Conservation (phyloP, 2,888 invertebrate genomes). For the Caenorhabditis virilis region DNA sequence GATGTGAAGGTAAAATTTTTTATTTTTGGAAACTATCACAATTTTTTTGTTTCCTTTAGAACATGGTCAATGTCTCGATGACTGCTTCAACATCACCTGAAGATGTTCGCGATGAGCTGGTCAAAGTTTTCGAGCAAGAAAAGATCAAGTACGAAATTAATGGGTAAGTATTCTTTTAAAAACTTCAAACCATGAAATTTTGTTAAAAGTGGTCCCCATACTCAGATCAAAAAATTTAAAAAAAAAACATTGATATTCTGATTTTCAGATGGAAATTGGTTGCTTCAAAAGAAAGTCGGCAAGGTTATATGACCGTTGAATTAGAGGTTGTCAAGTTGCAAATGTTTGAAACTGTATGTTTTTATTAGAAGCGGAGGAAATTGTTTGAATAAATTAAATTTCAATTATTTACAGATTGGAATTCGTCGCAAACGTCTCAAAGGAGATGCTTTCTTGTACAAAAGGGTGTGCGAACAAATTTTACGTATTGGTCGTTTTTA, state of each 20-base stretch:
- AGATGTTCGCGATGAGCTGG: conserved; percentile 75
- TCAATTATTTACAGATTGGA: conserved; percentile 70
- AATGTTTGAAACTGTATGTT: conserved; percentile 67
- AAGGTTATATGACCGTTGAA: conserved; percentile 76
- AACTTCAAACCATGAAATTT: background rate
- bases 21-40: too few species aligned
- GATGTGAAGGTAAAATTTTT: conserved; percentile 42
- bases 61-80: conserved; percentile 78
- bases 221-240: too few species aligned
- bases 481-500: conserved; percentile 56
- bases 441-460: conserved; percentile 83
- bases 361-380: too few species aligned
- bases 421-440: conserved; percentile 79
- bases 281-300: conserved; percentile 75
- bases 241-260: too few species aligned
- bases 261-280: conserved; percentile 75
- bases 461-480: conserved; percentile 80
- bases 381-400: background rate
- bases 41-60: conserved; percentile 71
- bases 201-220: too few species aligned
- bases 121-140: conserved; percentile 72
- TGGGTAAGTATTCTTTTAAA: conserved; percentile 37
- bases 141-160: conserved; percentile 51
- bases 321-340: conserved; percentile 75
- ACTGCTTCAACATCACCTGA: conserved; percentile 77